These are phyloP conservation scores for Rhinatrema bivittatum DNA, from an alignment of 2,797 vertebrate genomes.

Conservation along the genomic window DNA sequence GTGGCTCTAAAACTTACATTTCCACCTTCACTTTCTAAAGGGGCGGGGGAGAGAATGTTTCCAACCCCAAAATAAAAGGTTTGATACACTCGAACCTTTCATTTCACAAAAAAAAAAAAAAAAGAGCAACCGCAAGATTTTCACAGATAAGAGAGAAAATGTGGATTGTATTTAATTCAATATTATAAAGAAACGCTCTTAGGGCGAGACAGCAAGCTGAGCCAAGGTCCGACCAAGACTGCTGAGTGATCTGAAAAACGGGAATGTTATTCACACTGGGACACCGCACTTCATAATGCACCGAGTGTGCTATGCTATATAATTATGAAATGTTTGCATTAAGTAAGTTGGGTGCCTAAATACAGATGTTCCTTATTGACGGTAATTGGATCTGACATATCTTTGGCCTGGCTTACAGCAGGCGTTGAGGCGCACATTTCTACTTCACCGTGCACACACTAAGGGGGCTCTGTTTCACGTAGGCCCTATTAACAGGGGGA, in stretches of 20 bases:
- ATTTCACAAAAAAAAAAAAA: no score
- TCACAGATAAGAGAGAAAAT: conserved; percentile 68
- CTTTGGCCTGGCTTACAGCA: conserved; percentile 64
- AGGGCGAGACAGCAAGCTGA: conserved; percentile 47
- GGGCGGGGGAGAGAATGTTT: conserved; percentile 35
- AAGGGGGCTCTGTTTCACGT: conserved; percentile 58
- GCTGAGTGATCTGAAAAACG: conserved; percentile 70
- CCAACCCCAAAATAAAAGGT: conserved; percentile 14
- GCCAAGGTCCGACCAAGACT: conserved; percentile 57
- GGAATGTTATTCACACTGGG: conserved; percentile 64
- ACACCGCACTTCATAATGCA: conserved; percentile 62
- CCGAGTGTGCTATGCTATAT: conserved; percentile 55
- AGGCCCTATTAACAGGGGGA: conserved; percentile 37
- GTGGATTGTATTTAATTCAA: conserved; percentile 63
- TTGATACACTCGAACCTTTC: conserved; percentile 63
- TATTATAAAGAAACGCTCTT: conserved; percentile 63
- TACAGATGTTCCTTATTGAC: conserved; percentile 72
- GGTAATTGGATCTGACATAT: conserved; percentile 68
- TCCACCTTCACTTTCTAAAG: conserved; percentile 33
- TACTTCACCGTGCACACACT: conserved; percentile 45
- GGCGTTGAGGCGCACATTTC: conserved; percentile 48
- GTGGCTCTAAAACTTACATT: no score
- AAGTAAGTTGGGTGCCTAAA: conserved; percentile 63
- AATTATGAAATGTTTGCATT: conserved; percentile 70
- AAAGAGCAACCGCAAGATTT: conserved; percentile 68